A percentile compares a stretch with the other conserved stretches of the same genome.
Evolutionary conservation across 2,888 invertebrate genomes (phyloP).

Genomic region (Lissonota sp.): DNA sequence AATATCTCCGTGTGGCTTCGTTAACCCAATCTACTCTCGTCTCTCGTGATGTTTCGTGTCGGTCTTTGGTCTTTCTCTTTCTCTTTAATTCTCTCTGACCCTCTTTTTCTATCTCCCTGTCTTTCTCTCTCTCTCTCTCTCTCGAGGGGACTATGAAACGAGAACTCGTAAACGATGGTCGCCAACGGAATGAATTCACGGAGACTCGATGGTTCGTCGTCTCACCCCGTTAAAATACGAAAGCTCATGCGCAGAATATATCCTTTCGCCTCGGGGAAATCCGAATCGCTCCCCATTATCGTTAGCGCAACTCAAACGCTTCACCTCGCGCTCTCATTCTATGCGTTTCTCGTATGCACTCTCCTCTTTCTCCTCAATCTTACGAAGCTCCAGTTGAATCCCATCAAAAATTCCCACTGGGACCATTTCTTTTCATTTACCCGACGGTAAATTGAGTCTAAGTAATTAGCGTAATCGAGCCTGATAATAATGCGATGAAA

Average conservation of each 20-base stretch:
- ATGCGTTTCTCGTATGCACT: constrained; percentile 4
- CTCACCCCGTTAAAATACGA: constrained; percentile 33
- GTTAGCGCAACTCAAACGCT: constrained; percentile 50
- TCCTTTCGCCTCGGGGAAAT: constrained; percentile 51
- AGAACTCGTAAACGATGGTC: constrained; percentile 40
- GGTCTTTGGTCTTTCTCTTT: no score
- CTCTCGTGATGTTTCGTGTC: no score
- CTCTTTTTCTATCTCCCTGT: background rate
- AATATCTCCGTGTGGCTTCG: no score
- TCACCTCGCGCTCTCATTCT: constrained; percentile 35
- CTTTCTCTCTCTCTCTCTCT: background rate
- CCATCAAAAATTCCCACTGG: background rate
- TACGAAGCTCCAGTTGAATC: constrained; percentile 22
- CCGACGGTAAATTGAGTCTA: constrained; percentile 16
- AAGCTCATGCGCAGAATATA: constrained; percentile 51
- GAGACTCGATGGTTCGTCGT: constrained; percentile 58
- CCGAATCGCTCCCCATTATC: constrained; percentile 58
- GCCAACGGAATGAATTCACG: constrained; percentile 44
- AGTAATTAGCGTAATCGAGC: constrained; percentile 29
- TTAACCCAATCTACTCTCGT: no score
- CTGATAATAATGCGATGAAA: background rate
- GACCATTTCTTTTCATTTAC: constrained; percentile 16
- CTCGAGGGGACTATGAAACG: constrained; percentile 28
- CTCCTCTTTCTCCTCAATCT: background rate
- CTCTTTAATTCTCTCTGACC: no score